Conservation (phyloP, 2,797 vertebrate species). For the Onychomys torridus region DNA sequence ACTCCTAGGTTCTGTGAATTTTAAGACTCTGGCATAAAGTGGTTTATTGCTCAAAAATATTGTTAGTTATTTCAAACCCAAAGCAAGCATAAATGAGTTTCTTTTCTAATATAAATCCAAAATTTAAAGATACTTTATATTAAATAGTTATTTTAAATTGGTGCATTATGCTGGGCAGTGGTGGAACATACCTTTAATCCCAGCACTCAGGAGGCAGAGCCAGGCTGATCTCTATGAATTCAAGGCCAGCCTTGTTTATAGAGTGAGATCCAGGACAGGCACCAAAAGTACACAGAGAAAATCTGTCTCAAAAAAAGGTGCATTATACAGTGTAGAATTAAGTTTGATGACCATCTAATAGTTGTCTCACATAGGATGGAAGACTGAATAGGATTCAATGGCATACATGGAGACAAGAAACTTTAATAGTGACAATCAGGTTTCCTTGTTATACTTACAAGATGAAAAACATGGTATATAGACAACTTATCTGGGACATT, state of each 20-base stretch:
- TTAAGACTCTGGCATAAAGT: not conserved
- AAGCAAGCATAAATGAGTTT: not conserved
- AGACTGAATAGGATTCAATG: not conserved
- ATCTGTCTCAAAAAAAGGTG: too few relatives aligned
- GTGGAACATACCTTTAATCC: too few relatives aligned
- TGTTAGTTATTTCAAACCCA: not conserved
- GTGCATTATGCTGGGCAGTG: too few relatives aligned
- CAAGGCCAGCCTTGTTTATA: too few relatives aligned
- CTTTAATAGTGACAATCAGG: not conserved
- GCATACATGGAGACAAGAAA: not conserved
- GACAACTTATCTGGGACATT: not conserved
- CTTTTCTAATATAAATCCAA: slow-evolving; percentile 5
- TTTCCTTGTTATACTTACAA: not conserved
- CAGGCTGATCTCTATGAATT: too few relatives aligned
- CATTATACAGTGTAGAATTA: not conserved
- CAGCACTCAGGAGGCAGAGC: too few relatives aligned
- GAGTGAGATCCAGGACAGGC: too few relatives aligned
- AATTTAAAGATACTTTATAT: not conserved
- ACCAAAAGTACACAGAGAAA: too few relatives aligned
- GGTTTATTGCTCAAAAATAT: not conserved
- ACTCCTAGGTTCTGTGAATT: not conserved
- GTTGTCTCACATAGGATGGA: not conserved
- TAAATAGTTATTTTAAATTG: not conserved
- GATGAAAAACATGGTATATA: not conserved
- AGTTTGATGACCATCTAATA: not conserved